These are phyloP conservation scores for Yasuhikotakia modesta DNA, from an alignment of 2,797 vertebrate genomes.

Conservation along the genomic window DNA sequence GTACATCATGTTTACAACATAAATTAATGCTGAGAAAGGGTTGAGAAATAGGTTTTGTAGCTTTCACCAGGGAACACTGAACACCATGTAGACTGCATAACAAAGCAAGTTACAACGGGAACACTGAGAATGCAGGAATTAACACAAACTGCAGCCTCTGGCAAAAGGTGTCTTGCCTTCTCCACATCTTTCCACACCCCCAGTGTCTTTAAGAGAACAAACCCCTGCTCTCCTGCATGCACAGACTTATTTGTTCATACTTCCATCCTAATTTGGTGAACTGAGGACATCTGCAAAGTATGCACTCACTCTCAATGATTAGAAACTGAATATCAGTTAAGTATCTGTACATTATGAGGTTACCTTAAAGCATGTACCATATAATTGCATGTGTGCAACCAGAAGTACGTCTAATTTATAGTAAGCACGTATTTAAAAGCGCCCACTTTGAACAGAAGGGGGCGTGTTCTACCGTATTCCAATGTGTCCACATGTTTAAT, in stretches of 20 bases:
- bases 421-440: not conserved
- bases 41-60: too few relatives aligned
- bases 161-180: not conserved
- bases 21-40: too few relatives aligned
- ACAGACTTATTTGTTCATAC: constrained; percentile 34
- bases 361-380: not conserved
- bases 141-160: not conserved
- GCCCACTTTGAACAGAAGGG: not conserved
- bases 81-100: not conserved
- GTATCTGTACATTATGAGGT: not conserved
- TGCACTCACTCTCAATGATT: not conserved
- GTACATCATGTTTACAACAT: too few relatives aligned
- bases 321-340: constrained; percentile 39
- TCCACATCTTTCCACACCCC: not conserved
- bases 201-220: not conserved
- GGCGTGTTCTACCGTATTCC: not conserved
- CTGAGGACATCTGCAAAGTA: not conserved
- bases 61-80: not conserved
- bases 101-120: constrained; percentile 16
- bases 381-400: not conserved
- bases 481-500: not conserved
- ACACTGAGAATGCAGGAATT: not conserved
- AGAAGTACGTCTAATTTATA: not conserved
- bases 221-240: not conserved
- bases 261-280: not conserved